These are phyloP conservation scores for Cheilosia scutellata DNA, from an alignment of 2,888 invertebrate species.

Conservation along the genomic window DNA sequence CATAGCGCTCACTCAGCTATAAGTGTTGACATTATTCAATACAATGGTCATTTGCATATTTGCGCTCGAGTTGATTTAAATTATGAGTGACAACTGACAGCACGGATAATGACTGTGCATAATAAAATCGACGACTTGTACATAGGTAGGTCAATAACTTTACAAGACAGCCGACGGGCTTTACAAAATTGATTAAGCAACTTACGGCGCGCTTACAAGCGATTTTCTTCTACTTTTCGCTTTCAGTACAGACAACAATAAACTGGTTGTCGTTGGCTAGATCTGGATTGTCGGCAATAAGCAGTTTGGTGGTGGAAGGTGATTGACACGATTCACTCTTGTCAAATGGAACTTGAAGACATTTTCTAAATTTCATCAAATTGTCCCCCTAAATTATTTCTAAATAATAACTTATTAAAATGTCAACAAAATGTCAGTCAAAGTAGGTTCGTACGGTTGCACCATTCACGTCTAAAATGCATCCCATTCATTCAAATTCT, in stretches of 20 bases:
- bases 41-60: slow-evolving; percentile 48
- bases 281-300: slow-evolving; percentile 6
- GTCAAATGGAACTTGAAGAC: neutral
- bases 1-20: neutral
- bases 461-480: slow-evolving; percentile 15
- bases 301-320: slow-evolving; percentile 18
- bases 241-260: too few species aligned
- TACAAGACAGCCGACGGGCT: neutral
- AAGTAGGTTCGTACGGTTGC: too few species aligned
- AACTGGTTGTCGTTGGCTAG: slow-evolving; percentile 21
- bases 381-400: too few species aligned
- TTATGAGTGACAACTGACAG: slow-evolving; percentile 31
- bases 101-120: neutral
- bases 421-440: too few species aligned
- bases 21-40: slow-evolving; percentile 3
- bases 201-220: neutral
- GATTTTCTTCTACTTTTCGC: neutral
- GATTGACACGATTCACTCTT: slow-evolving; percentile 13
- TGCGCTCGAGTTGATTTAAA: slow-evolving; percentile 35
- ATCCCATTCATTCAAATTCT: slow-evolving; percentile 24
- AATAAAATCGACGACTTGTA: neutral
- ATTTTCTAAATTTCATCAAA: neutral
- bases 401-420: too few species aligned
- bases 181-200: slow-evolving; percentile 18
- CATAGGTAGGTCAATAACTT: slow-evolving; percentile 42